Base-by-base conservation (phyloP, 2,888 invertebrate species). In the Temnothorax ravouxi region DNA sequence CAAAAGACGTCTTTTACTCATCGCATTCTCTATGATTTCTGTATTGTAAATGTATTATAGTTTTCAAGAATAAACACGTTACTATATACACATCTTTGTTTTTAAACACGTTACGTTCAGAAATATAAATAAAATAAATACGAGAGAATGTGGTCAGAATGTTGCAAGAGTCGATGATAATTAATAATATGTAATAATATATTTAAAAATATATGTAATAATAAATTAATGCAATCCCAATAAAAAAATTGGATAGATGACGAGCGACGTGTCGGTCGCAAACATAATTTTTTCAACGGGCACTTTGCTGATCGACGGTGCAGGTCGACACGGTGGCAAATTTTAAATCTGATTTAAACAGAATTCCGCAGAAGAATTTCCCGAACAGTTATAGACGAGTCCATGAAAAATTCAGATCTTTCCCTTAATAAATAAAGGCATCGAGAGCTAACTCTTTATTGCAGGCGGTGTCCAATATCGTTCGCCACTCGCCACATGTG, bases 401-500 rank as follows among this genome's bases (percentile, higher is more conserved):
- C 34, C 4, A 69, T 56, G 59, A 79, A 79, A 79, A 67, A 47
- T 79, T 79, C 34, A 34, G n/a, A 69, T 79, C 50, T 59, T 47
- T 2, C 47, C 59, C 34, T 80, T 80, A 80, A 80, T 71, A 71
- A 71, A 80, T 80, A 34, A 79, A 69, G 18, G 47, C 34, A 71
- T 47, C 21, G 59, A 50, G 59, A 80, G 47, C 56, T 56, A 44
- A 67, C 67, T 59, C 79, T 79, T 79, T 79, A 34, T 71, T 79
- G 38, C 79, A 47, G 13, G 13, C 29, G 11, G 15, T 41, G 56
- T 59, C 44, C 69, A 71, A 79, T 79, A 79, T 34, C 69, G 59
- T 38, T 59, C 59, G 69, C 75, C 75, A 64, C 21, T 62, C 75
- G 76, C 71, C 69, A 79, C 59, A 69, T 79, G 69, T 79, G 79